Evolutionary conservation across 1,140 invertebrate species (phyloP).

Genomic region (Papilio dardanus): DNA sequence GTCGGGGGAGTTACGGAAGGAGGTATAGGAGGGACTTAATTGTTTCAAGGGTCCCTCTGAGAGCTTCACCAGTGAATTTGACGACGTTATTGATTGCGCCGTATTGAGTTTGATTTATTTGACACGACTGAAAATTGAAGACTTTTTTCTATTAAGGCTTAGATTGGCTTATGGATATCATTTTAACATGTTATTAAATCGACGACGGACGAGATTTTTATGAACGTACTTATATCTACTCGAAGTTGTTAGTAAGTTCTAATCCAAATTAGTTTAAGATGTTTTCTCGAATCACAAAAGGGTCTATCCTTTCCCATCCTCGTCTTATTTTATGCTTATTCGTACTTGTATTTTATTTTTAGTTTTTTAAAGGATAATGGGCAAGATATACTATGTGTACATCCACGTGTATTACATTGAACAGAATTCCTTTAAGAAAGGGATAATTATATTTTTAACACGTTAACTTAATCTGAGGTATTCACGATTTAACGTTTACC

Average conservation of each 20-base stretch:
- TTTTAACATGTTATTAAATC: neutral
- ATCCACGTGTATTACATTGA: neutral
- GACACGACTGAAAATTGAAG: constrained; percentile 31
- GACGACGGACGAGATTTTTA: neutral
- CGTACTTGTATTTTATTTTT: neutral
- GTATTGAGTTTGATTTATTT: constrained; percentile 48
- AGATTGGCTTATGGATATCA: neutral
- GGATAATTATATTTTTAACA: too few relatives aligned
- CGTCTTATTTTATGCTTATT: too few relatives aligned
- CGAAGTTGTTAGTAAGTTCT: too few relatives aligned
- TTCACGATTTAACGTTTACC: too few relatives aligned
- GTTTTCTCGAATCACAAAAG: too few relatives aligned
- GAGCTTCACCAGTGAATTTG: constrained; percentile 49
- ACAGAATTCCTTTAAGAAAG: too few relatives aligned
- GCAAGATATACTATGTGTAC: too few relatives aligned
- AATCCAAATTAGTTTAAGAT: too few relatives aligned
- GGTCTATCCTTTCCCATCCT: too few relatives aligned
- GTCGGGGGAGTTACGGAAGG: constrained; percentile 18
- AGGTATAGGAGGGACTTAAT: constrained; percentile 56
- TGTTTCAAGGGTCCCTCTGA: constrained; percentile 54
- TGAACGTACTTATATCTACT: too few relatives aligned
- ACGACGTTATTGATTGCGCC: constrained; percentile 44
- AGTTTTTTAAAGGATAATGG: too few relatives aligned
- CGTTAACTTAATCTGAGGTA: too few relatives aligned
- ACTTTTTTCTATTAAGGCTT: neutral